Conservation (phyloP, 2,797 vertebrate species). For the Pipistrellus nathusii region DNA sequence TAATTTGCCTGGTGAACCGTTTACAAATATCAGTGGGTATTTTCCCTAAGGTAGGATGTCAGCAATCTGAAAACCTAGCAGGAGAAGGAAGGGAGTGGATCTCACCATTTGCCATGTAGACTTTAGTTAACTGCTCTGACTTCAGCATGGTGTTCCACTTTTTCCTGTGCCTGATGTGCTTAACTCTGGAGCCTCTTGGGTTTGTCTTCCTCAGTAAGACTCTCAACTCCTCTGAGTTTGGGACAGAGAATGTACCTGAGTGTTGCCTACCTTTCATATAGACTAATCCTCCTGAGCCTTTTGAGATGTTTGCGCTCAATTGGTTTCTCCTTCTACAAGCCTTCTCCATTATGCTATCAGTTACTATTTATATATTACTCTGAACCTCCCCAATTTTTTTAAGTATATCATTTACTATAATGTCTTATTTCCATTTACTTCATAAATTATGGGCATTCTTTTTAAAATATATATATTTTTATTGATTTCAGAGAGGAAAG, state of each 20-base stretch:
- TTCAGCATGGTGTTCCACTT: not conserved
- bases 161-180: not conserved
- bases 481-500: no score
- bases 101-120: not conserved
- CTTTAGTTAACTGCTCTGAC: not conserved
- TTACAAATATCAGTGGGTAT: not conserved
- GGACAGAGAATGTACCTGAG: not conserved
- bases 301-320: not conserved
- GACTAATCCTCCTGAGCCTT: not conserved
- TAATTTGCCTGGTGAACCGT: not conserved
- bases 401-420: not conserved
- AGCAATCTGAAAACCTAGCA: not conserved
- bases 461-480: not conserved
- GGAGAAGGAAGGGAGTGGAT: not conserved
- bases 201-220: not conserved
- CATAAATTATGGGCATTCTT: not conserved
- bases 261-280: not conserved
- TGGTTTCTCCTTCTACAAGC: not conserved
- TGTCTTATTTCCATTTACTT: not conserved
- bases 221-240: not conserved
- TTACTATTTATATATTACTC: not conserved
- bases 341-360: not conserved
- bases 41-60: not conserved
- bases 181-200: not conserved
- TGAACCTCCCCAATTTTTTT: not conserved